These are phyloP conservation scores for Cyprinus carpio DNA, from an alignment of 2,113 vertebrate genomes.

Conservation along the genomic window DNA sequence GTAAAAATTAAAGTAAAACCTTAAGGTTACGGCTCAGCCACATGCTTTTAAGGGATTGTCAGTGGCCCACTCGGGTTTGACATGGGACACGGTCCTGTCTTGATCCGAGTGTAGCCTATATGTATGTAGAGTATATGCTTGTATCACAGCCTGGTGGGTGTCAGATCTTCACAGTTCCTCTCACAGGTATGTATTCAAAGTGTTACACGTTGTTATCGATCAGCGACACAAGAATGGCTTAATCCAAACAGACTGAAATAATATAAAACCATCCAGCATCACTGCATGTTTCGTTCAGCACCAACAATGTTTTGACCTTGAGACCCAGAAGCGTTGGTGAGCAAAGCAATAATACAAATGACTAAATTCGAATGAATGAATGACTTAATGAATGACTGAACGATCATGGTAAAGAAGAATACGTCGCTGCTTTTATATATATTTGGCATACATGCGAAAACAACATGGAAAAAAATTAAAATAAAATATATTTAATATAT, in stretches of 20 bases:
- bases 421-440: neutral
- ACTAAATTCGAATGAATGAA: neutral
- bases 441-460: neutral
- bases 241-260: neutral
- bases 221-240: conserved; percentile 34
- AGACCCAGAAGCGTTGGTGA: conserved; percentile 17
- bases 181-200: conserved; percentile 34
- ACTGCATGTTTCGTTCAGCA: conserved; percentile 6
- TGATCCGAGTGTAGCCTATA: neutral
- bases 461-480: neutral
- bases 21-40: neutral
- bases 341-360: conserved; percentile 20
- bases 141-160: conserved; percentile 14
- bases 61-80: neutral
- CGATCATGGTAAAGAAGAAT: neutral
- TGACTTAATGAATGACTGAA: neutral
- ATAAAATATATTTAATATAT: neutral
- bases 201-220: conserved; percentile 42
- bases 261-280: neutral
- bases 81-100: neutral
- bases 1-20: neutral
- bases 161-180: conserved; percentile 23
- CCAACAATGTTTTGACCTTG: conserved; percentile 26
- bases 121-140: conserved; percentile 7
- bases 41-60: conserved; percentile 12